Evolutionary conservation across 2,113 vertebrate species (phyloP).

Genomic region (Limnothrissa miodon): DNA sequence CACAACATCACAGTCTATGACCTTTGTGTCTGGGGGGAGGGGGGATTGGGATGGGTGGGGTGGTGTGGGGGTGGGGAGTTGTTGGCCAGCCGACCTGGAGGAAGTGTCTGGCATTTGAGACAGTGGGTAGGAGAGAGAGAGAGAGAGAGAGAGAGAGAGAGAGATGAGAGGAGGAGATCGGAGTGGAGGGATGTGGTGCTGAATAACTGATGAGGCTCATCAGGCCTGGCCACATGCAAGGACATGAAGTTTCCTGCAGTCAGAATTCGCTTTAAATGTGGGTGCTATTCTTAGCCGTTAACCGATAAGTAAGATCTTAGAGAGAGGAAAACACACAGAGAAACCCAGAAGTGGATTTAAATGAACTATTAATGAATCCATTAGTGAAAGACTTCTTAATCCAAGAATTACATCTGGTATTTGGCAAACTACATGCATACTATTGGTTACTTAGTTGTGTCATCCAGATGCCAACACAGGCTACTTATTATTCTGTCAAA

Average conservation of each 20-base stretch:
- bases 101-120: constrained; percentile 4
- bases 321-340: neutral
- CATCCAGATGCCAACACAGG: neutral
- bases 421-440: neutral
- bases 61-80: neutral
- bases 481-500: neutral
- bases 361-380: neutral
- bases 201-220: neutral
- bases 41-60: neutral
- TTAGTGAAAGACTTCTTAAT: neutral
- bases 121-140: neutral
- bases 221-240: neutral
- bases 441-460: neutral
- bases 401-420: neutral
- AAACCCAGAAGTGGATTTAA: no score
- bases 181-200: neutral
- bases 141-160: neutral
- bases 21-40: constrained; percentile 6
- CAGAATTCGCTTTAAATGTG: neutral
- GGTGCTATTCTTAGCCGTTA: neutral
- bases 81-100: neutral
- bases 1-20: neutral
- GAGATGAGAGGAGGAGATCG: neutral
- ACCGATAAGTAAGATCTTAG: neutral
- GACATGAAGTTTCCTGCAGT: neutral